Conservation (phyloP, 1,140 invertebrate species). For the Spodoptera litura region DNA sequence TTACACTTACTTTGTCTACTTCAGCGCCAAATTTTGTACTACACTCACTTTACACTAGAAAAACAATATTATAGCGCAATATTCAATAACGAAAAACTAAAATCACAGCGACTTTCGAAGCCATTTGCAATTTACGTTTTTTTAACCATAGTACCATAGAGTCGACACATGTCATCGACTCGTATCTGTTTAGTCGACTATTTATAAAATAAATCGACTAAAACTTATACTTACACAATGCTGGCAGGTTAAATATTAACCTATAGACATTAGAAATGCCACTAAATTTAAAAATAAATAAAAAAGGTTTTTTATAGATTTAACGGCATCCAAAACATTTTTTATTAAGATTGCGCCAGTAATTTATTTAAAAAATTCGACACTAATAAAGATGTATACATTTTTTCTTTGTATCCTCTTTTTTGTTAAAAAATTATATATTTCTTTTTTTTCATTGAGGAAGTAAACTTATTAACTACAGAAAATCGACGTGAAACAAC, state of each 20-base stretch:
- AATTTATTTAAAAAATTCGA: too few species aligned
- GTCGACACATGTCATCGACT: background rate
- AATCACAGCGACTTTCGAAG: conserved; percentile 21
- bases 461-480: too few species aligned
- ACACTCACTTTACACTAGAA: conserved; percentile 36
- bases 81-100: conserved; percentile 30
- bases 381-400: too few species aligned
- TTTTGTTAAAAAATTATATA: too few species aligned
- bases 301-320: background rate
- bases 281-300: background rate
- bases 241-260: background rate
- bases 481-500: too few species aligned
- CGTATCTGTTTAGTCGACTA: conserved; percentile 2
- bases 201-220: background rate
- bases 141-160: too few species aligned
- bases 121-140: conserved; percentile 52
- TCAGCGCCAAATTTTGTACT: conserved; percentile 36
- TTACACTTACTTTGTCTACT: conserved; percentile 40
- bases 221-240: background rate
- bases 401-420: too few species aligned
- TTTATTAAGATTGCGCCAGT: background rate
- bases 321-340: background rate
- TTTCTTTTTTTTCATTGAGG: too few species aligned
- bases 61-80: background rate
- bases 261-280: background rate